Evolutionary conservation across 2,113 vertebrate species (phyloP), one percentile per base, ranked within the genome.

Genomic region (Ptilorrhoa leucosticta): DNA sequence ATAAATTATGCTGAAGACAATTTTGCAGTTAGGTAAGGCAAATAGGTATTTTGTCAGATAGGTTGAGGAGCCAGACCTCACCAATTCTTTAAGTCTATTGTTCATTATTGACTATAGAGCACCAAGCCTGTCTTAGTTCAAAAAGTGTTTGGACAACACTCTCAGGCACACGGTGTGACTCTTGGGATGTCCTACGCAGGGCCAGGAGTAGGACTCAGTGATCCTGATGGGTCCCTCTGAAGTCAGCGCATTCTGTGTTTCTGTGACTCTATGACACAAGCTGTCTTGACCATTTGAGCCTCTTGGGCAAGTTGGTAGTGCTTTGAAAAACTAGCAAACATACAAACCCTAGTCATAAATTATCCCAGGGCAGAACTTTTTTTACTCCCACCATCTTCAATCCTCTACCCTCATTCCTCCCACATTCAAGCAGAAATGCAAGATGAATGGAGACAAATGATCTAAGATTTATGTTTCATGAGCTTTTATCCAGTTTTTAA

Each of bases 251-350:
- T 56, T 75, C 19, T 47, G 3, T 28, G 13, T 13, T 44, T 53
- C 47, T 11, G 13, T 51, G 40, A 26, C 21, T 24, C 20, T 30
- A 11, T 37, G 33, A n/a, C 20, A 45, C n/a, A 61, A 63, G 18
- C 2, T 77, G 15, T 31, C 24, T 72, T 85, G 47, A 58, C n/a
- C 19, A 13, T 23, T 72, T 0, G 0, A 56, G 35, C 31, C 26
- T 66, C 50, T 35, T 70, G 15, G 31, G 19, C 13, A 85, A 48
- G 18, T 39, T 47, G n/a, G 11, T 22, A 57, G 30, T 22, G 15
- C 23, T 70, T 76, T 83, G 45, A 83, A 80, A 85, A 80, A 60
- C 24, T 24, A 44, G 31, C 6, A 42, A 63, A 54, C 15, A 61
- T 45, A 76, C 6, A 13, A 48, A 44, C 3, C 3, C 15, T n/a